Evolutionary conservation across 2,113 vertebrate genomes (phyloP).

Genomic region (Grus americana): DNA sequence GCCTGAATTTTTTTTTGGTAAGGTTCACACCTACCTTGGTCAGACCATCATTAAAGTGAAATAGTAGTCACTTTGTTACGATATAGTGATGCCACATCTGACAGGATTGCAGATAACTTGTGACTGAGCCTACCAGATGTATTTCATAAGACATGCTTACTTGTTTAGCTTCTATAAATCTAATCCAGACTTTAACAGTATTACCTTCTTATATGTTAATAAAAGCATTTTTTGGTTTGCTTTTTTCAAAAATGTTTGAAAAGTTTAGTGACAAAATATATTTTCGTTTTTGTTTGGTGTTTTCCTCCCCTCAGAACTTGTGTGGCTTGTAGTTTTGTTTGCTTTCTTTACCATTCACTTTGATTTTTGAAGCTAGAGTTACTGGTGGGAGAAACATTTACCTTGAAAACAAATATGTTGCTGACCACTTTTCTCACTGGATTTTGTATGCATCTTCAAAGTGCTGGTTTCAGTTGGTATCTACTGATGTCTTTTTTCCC

Average conservation of each 20-base stretch:
- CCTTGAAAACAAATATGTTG: background rate
- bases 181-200: background rate
- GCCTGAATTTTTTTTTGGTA: background rate
- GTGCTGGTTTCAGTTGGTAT: background rate
- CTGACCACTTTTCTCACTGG: background rate
- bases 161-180: background rate
- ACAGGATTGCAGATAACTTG: background rate
- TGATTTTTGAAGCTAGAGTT: background rate
- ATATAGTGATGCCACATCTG: background rate
- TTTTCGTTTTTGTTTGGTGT: background rate
- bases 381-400: background rate
- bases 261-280: background rate
- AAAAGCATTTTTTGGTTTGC: background rate
- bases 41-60: background rate
- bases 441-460: background rate
- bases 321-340: background rate
- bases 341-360: background rate
- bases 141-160: background rate
- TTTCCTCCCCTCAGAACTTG: background rate
- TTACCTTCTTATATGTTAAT: background rate
- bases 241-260: background rate
- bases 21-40: background rate
- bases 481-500: background rate
- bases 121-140: background rate
- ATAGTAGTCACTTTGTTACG: background rate